These are phyloP conservation scores for Rhombomys opimus DNA, from an alignment of 2,113 vertebrate genomes.

Conservation along the genomic window DNA sequence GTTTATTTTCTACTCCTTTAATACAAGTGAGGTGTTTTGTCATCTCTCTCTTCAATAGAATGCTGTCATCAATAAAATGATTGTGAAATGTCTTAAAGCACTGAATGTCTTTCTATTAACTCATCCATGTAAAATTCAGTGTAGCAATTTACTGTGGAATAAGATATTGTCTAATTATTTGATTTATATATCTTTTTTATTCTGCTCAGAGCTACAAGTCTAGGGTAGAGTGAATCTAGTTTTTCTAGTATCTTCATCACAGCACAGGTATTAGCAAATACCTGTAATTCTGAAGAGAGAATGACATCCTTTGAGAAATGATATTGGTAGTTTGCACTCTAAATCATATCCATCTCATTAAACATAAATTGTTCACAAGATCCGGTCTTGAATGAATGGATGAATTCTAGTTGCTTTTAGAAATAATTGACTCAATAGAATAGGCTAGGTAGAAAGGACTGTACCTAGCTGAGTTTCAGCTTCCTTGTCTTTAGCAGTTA, in stretches of 20 bases:
- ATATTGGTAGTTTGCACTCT: not conserved
- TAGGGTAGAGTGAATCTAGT: not conserved
- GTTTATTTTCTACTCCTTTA: not conserved
- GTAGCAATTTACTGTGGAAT: not conserved
- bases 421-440: not conserved
- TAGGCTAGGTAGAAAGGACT: not conserved
- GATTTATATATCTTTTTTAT: not conserved
- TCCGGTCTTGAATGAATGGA: not conserved
- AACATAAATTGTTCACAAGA: not conserved
- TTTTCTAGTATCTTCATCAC: not conserved
- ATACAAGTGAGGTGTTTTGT: not conserved
- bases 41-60: not conserved
- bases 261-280: not conserved
- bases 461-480: not conserved
- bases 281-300: not conserved
- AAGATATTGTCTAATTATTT: slow-evolving; percentile 12
- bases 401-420: slow-evolving; percentile 1
- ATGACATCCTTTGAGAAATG: not conserved
- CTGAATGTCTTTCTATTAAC: not conserved
- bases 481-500: slow-evolving; percentile 1
- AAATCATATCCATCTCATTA: not conserved
- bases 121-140: not conserved
- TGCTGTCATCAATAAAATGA: not conserved
- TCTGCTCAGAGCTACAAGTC: not conserved
- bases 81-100: slow-evolving; percentile 1